Base-by-base conservation (phyloP, 2,797 vertebrate species). In the Sebastes iracundus region DNA sequence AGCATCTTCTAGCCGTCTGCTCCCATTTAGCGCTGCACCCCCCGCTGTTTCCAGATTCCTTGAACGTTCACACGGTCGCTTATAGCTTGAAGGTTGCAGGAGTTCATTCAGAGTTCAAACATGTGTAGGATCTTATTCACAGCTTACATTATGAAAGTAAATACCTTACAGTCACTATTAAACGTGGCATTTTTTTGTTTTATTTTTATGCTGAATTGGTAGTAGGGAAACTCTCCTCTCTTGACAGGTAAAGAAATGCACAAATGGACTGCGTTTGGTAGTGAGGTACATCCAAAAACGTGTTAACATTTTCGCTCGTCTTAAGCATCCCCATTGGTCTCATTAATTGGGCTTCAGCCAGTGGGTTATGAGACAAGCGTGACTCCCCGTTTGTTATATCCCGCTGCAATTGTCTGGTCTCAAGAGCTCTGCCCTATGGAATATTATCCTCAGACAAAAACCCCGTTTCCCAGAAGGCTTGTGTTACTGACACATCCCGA, bases 401-500 rank as follows among this genome's bases (percentile, higher is more conserved):
- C 80, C 10, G 16, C 63, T 72, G 64, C 83, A 78, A 73, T 82
- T 59, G 49, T 33, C 12, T 42, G 72, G 87, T 86, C 88, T 90
- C 88, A 42, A 68, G 80, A 90, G 90, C 84, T 90, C 82, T 85
- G 81, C 81, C 85, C 89, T 84, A 72, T 87, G 88, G 92, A 94
- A 92, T 90, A 91, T 93, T 90, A 94, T 92, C 92, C 86, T 90
- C 83, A 82, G 75, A 90, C 84, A 90, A 87, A 90, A 93, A 89
- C 14, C 55, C 25, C 5, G 78, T 94, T 94, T 94, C 93, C 93
- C 94, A 93, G 91, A 91, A 92, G 92, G 91, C 90, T 95, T 75
- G 76, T 82, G 91, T 94, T 96, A 94, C 94, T 89, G 88, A 91
- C 92, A 91, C 84, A 49, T 90, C 79, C 87, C 63, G 69, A 67